phyloP scores from a whole-genome alignment of 2,888 invertebrate genomes.

The Chalcis sispes region DNA sequence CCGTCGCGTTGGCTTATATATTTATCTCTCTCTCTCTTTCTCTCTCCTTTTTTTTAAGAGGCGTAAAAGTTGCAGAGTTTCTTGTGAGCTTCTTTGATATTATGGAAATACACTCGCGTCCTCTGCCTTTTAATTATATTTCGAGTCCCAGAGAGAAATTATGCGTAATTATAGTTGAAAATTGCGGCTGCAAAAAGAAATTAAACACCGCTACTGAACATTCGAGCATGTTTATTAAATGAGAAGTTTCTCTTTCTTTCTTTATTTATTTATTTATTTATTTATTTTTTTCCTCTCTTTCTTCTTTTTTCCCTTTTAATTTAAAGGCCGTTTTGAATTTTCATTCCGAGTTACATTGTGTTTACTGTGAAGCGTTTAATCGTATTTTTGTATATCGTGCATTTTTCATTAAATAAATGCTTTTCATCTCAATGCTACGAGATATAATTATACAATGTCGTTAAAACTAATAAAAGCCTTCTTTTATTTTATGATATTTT shows the following conservation, averaged over 20 bases:
- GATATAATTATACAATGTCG: not conserved
- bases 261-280: not conserved
- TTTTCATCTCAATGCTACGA: not conserved
- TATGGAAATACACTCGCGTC: conserved; percentile 47
- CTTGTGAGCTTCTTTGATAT: conserved; percentile 49
- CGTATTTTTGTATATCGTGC: not conserved
- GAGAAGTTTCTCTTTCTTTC: not conserved
- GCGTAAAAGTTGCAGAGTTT: conserved; percentile 38
- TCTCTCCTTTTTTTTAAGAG: conserved; percentile 32
- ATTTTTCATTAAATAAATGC: conserved; percentile 14
- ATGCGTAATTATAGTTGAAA: conserved; percentile 48
- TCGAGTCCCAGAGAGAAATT: conserved; percentile 28
- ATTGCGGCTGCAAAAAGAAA: conserved; percentile 29
- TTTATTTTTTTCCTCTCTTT: too few species aligned
- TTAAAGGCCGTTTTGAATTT: conserved; percentile 1
- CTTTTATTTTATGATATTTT: conserved; percentile 1
- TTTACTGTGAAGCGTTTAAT: not conserved
- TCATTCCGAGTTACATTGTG: not conserved
- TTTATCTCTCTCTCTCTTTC: conserved; percentile 25
- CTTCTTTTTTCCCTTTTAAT: too few species aligned
- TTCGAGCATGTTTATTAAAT: conserved; percentile 45
- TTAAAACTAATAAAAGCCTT: conserved; percentile 1
- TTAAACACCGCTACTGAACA: conserved; percentile 35
- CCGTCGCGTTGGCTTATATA: conserved; percentile 39
- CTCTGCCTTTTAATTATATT: conserved; percentile 50